Conservation (phyloP, 2,888 invertebrate species). For the Ecliptopera silaceata region DNA sequence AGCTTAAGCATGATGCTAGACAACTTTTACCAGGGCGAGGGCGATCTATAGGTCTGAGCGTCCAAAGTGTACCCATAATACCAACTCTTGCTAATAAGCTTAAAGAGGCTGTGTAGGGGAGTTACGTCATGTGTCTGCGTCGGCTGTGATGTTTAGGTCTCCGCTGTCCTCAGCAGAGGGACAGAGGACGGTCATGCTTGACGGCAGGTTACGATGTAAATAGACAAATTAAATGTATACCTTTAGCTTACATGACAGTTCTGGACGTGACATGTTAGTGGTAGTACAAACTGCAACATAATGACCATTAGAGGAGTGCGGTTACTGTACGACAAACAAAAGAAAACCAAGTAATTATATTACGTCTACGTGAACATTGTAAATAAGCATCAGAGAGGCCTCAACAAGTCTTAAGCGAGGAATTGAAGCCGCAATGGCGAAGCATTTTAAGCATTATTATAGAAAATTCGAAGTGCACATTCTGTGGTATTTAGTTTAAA, state of each 20-base stretch:
- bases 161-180: constrained; percentile 60
- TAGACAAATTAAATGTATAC: constrained; percentile 81
- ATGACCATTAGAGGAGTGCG: constrained; percentile 82
- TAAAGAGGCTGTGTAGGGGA: constrained; percentile 77
- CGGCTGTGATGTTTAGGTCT: constrained; percentile 67
- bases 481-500: neutral
- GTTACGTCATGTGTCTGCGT: constrained; percentile 69
- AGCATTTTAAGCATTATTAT: constrained; percentile 72
- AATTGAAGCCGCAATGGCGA: constrained; percentile 77
- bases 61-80: constrained; percentile 81
- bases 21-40: constrained; percentile 82
- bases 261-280: constrained; percentile 84
- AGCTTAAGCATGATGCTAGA: constrained; percentile 83
- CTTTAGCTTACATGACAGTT: constrained; percentile 83
- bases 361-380: constrained; percentile 80
- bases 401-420: constrained; percentile 78
- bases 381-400: constrained; percentile 79
- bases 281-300: constrained; percentile 84
- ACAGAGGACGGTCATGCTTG: constrained; percentile 72
- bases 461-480: constrained; percentile 66
- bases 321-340: constrained; percentile 83
- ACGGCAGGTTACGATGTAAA: constrained; percentile 74
- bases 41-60: constrained; percentile 80
- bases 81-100: constrained; percentile 80
- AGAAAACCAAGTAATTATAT: constrained; percentile 78